Evolutionary conservation across 2,888 invertebrate species (phyloP), one percentile per base, ranked within the genome.

Genomic region (Agriopis leucophaearia): DNA sequence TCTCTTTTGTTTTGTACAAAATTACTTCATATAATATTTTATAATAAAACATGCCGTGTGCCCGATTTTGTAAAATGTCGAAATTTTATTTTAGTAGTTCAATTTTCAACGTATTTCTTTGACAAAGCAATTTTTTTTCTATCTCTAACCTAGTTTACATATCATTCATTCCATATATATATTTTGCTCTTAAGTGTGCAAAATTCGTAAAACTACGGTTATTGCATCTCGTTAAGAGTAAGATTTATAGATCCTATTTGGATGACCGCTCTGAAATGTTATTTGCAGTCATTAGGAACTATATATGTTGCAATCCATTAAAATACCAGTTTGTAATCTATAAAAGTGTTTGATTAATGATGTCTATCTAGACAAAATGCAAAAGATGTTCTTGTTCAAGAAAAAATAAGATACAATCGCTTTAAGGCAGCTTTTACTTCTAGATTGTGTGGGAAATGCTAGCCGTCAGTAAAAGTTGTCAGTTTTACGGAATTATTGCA

Each of bases 241-340:
- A 59, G 48, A 65, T 65, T 59, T 65, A 65, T 65, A 35, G 54
- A 59, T 18, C 5, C 35, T 9, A 38, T 27, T 58, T 35, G 27
- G 60, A 40, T 40, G 27, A 40, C 27, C 38, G 10, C 13, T 16
- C 15, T 54, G 63, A 35, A 40, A 58, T 15, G 15, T 10, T 47
- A 59, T 52, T 54, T 52, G 47, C 38, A 52, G 45, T 47, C 52
- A 38, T 64, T 40, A 59, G 40, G 15, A 38, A 40, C 12, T 15
- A 42, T 40, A 50, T 51, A 13, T 8, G 27, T 54, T 27, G n/a
- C 40, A 52, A 42, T 47, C 12, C 38, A 52, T 58, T 57, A 57
- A 57, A 38, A 57, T 45, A 47, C 52, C 54, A 47, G 47, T 47
- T 64, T 45, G 16, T 6, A 40, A 42, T 42, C 40, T 40, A 45